Base-by-base conservation (phyloP, 2,797 vertebrate species). In the Tauraco hartlaubi region DNA sequence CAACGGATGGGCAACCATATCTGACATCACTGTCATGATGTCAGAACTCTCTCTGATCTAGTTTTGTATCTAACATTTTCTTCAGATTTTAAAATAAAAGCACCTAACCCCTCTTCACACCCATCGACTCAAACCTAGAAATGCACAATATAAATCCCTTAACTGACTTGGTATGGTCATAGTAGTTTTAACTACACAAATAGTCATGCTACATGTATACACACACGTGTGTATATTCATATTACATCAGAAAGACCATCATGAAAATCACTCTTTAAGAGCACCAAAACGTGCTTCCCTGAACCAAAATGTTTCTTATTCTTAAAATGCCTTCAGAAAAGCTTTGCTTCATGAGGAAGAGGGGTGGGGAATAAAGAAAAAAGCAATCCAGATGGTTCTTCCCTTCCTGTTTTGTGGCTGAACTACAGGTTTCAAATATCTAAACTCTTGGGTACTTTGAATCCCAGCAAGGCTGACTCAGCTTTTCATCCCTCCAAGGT, bases 381-480 rank as follows among this genome's bases (percentile, higher is more conserved):
- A 83, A 1, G 2, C 9, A 35, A 29, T 23, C 5, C 37, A 46
- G 46, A 9, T 44, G 55, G 18, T 22, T 85, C 11, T 91, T 82
- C 20, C 13, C 12, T 87, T 85, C 26, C 51, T 58, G 29, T 63
- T 58, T 46, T 49, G n/a, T 78, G 37, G 23, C 31, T 41, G 68
- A 51, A 95, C 56, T 74, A 51, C 12, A 51, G 25, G 66, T 92
- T 91, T 96, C 71, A 76, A 59, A 63, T 92, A 88, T 64, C 85
- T 93, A 49, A 31, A 77, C 75, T 91, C 51, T 22, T 66, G 31
- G 73, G 49, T 64, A 56, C 67, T 62, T 67, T 68, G 73, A 86
- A 79, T 91, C 74, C 29, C 51, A 71, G 67, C 44, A 86, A 95
- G 55, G 71, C 91, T 97, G 96, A 97, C 91, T 97, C 89, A 96